Evolutionary conservation across 2,113 vertebrate genomes (phyloP).

Genomic region (Chaenogobius annularis): DNA sequence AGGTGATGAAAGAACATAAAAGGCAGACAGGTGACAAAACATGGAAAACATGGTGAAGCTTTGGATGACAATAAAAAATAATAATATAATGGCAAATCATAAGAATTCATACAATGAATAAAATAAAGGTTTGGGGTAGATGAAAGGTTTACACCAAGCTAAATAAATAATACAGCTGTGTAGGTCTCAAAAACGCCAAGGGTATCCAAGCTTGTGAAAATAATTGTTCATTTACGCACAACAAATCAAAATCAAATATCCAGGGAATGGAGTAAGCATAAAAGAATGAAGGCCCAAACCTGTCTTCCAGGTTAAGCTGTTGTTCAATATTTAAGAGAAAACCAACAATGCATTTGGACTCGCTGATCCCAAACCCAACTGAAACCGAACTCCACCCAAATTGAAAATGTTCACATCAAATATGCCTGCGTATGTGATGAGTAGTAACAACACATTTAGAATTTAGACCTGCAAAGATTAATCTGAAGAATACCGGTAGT

Average conservation of each 20-base stretch:
- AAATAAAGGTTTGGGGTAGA: conserved; percentile 5
- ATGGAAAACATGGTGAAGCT: conserved; percentile 30
- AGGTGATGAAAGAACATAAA: conserved; percentile 85
- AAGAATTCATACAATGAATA: neutral
- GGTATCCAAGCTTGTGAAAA: neutral
- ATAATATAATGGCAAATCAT: conserved; percentile 10
- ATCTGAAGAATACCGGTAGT: too few relatives aligned
- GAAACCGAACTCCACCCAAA: neutral
- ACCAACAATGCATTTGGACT: neutral
- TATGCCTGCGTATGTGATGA: neutral
- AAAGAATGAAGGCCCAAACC: neutral
- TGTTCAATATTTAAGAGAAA: neutral
- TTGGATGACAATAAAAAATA: conserved; percentile 15
- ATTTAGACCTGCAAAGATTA: too few relatives aligned
- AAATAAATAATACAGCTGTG: neutral
- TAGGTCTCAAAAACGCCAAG: neutral
- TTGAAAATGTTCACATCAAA: neutral
- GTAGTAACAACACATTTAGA: too few relatives aligned
- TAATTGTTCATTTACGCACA: neutral
- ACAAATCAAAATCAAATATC: neutral
- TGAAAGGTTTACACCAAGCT: neutral
- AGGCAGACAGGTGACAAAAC: conserved; percentile 69
- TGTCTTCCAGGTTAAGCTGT: conserved; percentile 1
- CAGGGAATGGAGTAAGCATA: neutral
- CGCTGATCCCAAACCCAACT: neutral